Evolutionary conservation across 2,113 vertebrate genomes (phyloP), one percentile per base, ranked within the genome.

Genomic region (Girardinichthys multiradiatus): DNA sequence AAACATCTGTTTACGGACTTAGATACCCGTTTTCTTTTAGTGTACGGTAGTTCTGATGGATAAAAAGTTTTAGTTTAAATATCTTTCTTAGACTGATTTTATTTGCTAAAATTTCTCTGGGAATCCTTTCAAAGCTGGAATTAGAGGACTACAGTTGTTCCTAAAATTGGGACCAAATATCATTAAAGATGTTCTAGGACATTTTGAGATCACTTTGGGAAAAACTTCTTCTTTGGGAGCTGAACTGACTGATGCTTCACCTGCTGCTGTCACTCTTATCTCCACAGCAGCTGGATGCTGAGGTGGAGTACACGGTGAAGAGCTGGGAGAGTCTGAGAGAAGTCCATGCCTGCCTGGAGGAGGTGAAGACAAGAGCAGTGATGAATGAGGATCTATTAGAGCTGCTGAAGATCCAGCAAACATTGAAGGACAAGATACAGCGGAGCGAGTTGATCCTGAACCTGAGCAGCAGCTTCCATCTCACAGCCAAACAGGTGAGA

Each of bases 391-490:
- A 92, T 45, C 71, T 81, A 28, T 63, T 85, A 2, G 93, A 96
- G 35, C 91, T 98, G 48, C 86, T 94, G 72, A 77, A 92, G 42
- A 91, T 95, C 64, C 95, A 96, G 74, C 92, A 93, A 77, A 89
- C 27, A 2, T 86, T 97, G 72, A 95, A 91, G 79, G 90, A 94
- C 35, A 93, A 84, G 72, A 95, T 96, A 80, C 89, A 60, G 37
- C 87, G 94, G 77, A 94, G 95, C 0, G 92, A 96, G 79, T 90
- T 83, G 0, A 87, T 97, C 90, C 92, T 98, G 57, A 90, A 88
- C 66, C 94, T 94, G 86, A 87, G 84, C 14, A 76, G 93, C 64
- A 94, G 90, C 76, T 98, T 97, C 79, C 95, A 97, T 80, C 91
- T 90, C 68, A n/a, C 59, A 45, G 62, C 60, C 29, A 62, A 83